Conservation (phyloP, 2,113 vertebrate genomes). For the Burhinus oedicnemus region DNA sequence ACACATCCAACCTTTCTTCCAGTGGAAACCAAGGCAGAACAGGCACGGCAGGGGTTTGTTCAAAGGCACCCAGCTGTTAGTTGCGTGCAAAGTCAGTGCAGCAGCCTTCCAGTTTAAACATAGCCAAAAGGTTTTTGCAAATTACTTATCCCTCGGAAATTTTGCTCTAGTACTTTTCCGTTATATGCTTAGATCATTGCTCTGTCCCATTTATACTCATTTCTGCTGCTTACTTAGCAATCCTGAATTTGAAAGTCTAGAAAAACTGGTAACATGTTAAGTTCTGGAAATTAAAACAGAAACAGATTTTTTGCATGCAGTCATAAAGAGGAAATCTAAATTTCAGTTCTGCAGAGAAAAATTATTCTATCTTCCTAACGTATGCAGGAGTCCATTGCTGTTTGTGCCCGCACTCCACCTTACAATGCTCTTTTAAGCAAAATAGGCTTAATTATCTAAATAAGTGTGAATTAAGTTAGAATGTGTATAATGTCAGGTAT, state of each 20-base stretch:
- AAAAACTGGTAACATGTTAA: neutral
- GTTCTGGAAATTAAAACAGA: neutral
- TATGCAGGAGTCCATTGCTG: rapidly evolving
- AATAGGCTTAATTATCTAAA: neutral
- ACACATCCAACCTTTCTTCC: neutral
- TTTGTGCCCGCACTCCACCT: neutral
- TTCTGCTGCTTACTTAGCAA: neutral
- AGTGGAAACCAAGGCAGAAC: neutral
- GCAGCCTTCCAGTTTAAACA: neutral
- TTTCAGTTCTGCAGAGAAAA: neutral
- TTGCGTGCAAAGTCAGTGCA: neutral
- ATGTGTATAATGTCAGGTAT: neutral
- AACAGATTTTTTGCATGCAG: neutral
- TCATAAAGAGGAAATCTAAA: neutral
- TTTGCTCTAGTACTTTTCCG: neutral
- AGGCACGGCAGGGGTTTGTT: neutral
- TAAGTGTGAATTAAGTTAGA: neutral
- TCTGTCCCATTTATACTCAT: neutral
- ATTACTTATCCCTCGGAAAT: conserved; percentile 20
- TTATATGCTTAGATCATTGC: neutral
- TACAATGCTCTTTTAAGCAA: neutral
- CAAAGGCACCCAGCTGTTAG: neutral
- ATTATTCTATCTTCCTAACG: neutral
- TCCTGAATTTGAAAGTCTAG: neutral
- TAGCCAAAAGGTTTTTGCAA: neutral